These are phyloP conservation scores for Anguilla japonica DNA, from an alignment of 2,113 vertebrate species.

Conservation along the genomic window DNA sequence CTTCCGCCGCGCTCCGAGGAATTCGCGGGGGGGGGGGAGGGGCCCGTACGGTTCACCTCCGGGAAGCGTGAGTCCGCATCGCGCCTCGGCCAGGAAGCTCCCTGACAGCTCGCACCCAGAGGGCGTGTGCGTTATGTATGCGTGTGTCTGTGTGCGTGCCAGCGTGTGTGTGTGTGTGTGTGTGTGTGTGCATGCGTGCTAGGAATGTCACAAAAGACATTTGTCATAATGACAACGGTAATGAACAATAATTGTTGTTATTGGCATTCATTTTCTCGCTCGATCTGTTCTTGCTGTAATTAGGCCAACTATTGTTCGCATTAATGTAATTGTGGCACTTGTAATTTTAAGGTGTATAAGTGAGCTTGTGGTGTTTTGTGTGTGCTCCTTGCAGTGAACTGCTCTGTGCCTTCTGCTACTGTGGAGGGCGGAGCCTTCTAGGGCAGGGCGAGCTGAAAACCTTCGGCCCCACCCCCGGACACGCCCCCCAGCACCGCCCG, in stretches of 20 bases:
- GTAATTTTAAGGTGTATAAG: not conserved
- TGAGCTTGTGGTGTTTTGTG: not conserved
- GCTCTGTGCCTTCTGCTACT: conserved; percentile 98
- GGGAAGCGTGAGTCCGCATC: not conserved
- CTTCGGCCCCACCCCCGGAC: conserved; percentile 80
- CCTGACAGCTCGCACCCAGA: not conserved
- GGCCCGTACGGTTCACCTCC: not conserved
- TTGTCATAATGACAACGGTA: too few species aligned
- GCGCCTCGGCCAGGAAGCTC: not conserved
- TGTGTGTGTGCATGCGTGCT: not conserved
- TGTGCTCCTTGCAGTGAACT: conserved; percentile 75
- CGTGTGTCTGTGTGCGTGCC: not conserved
- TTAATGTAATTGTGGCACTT: not conserved
- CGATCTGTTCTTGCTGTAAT: not conserved
- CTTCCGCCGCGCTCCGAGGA: not conserved
- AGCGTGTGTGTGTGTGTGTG: not conserved
- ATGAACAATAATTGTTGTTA: not conserved
- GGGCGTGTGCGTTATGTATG: not conserved
- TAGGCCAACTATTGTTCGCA: not conserved
- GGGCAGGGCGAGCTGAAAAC: conserved; percentile 94
- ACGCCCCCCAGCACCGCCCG: conserved; percentile 60
- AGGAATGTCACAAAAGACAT: not conserved
- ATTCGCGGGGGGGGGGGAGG: not conserved
- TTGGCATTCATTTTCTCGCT: not conserved
- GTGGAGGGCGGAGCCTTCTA: conserved; percentile 90